Conservation (phyloP, 1,140 invertebrate species). For the Mizuhopecten yessoensis region DNA sequence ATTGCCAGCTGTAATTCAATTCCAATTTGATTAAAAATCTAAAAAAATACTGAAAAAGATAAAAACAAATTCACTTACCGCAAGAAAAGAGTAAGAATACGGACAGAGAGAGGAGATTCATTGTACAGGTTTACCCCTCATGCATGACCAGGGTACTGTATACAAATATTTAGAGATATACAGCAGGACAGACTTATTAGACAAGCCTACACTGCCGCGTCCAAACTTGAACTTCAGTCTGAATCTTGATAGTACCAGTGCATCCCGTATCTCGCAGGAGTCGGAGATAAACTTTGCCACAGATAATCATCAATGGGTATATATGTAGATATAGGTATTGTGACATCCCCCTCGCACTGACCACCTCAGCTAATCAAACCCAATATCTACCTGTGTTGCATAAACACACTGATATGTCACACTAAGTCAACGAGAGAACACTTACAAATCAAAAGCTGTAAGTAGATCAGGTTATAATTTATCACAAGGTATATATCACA, state of each 20-base stretch:
- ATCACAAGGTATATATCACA: background rate
- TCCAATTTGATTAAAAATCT: too few relatives aligned
- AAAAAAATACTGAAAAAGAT: too few relatives aligned
- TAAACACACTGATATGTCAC: background rate
- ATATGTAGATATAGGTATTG: too few relatives aligned
- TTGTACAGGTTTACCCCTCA: background rate
- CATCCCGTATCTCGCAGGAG: background rate
- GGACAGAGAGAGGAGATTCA: background rate
- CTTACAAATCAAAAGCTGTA: background rate
- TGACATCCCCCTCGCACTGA: too few relatives aligned
- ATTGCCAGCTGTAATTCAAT: too few relatives aligned
- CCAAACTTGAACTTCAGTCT: conserved; percentile 32
- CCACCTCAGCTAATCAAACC: background rate
- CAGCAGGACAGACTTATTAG: background rate
- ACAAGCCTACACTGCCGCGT: background rate
- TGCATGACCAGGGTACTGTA: background rate
- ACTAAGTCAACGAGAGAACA: background rate
- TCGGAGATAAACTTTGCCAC: background rate
- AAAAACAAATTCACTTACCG: background rate
- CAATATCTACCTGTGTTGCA: background rate
- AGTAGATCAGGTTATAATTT: background rate
- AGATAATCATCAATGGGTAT: conserved; percentile 1
- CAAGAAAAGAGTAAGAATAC: background rate
- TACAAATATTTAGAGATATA: background rate
- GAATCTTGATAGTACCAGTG: background rate